Base-by-base conservation (phyloP, 1,140 invertebrate species). In the Whitmania pigra region DNA sequence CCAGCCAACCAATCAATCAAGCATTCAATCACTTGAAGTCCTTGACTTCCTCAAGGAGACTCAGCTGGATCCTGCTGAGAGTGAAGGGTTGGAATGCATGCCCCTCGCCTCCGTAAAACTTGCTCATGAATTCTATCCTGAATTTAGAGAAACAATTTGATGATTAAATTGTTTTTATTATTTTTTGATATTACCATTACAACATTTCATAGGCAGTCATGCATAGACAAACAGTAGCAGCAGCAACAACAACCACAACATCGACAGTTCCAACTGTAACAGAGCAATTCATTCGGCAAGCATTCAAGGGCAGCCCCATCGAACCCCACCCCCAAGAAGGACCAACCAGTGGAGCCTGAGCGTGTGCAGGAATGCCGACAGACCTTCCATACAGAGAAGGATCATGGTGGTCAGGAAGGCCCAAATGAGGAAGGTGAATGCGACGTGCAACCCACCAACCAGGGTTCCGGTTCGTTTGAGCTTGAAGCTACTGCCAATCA, bases 91-190 rank as follows among this genome's bases (percentile, higher is more conserved):
- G 70, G 74, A 81, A 81, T 71, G 75, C 75, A 72, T 80, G 78
- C n/a, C 80, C 80, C 57, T 75, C 72, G 29, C 80, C 95, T 71
- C 85, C 80, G 80, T 97, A 99, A 83, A 99, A 99, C 82, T 99
- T 98, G 81, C 92, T 96, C 83, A 97, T 93, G 78, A 96, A 96
- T 80, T 96, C 93, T 54, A 96, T 92, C 92, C 91, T 93, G 81
- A 20, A 60, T 36, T 36, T 53, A 49, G 69, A 17, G 11, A 31
- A 18, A 54, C 18, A 69, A 29, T 57, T 15, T 18, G n/a, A 72
- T 40, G 49, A 31, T 31, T 6, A 67, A 27, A 67, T 20, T 49
- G 9, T 7, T 49, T 49, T 49, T 3, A 49, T 15, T 49, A 49
- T 49, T 49, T 17, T 7, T 49, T 49, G 13, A 5, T 49, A 49